Evolutionary conservation across 2,113 vertebrate species (phyloP).

Genomic region (Heliornis fulica): DNA sequence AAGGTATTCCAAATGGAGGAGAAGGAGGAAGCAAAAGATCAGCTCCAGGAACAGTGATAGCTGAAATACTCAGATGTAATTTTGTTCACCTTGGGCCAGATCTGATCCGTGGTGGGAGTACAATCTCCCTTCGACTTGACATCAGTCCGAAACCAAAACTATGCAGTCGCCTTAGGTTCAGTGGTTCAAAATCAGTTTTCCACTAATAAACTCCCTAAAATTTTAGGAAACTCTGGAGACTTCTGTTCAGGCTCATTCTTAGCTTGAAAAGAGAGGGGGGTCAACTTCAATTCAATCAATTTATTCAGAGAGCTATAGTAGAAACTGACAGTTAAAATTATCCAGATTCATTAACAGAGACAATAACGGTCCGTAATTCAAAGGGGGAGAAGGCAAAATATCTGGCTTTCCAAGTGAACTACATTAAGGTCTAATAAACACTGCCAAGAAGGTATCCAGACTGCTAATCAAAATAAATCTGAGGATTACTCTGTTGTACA

Average conservation of each 20-base stretch:
- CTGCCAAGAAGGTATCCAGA: constrained; percentile 65
- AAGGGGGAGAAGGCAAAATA: constrained; percentile 36
- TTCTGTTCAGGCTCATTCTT: constrained; percentile 52
- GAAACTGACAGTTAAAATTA: constrained; percentile 59
- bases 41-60: neutral
- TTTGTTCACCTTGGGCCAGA: neutral
- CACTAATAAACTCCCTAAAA: constrained; percentile 8
- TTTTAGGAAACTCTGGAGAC: constrained; percentile 30
- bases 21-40: neutral
- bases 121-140: neutral
- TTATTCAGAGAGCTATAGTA: constrained; percentile 11
- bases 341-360: constrained; percentile 62
- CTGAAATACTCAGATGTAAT: neutral
- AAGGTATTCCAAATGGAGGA: neutral
- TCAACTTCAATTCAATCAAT: constrained; percentile 29
- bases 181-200: constrained; percentile 40
- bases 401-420: constrained; percentile 30
- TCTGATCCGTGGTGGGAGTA: neutral
- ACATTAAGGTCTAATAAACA: constrained; percentile 49
- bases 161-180: neutral
- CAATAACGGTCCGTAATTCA: constrained; percentile 49
- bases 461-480: constrained; percentile 66
- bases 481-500: constrained; percentile 36
- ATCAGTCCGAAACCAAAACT: constrained; percentile 1
- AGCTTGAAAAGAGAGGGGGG: neutral